Percentiles rank a stretch among this genome's conserved stretches.
phyloP scores from a whole-genome alignment of 1,140 invertebrate species.

The Macrocentrus cingulum region DNA sequence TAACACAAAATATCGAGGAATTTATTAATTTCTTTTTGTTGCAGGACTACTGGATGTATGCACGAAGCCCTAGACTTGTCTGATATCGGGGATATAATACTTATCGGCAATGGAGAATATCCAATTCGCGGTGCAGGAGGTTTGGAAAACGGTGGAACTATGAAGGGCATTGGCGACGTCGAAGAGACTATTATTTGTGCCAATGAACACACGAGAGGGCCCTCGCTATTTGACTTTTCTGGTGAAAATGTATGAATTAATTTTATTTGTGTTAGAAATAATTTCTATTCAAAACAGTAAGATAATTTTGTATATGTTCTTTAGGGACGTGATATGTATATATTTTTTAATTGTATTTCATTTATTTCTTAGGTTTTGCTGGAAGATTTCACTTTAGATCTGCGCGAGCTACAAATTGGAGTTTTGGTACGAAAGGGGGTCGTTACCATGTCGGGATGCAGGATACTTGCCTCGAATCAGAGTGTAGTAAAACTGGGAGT shows the following conservation, averaged over 20 bases:
- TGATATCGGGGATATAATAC: slow-evolving; percentile 50
- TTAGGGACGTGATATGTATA: too few species aligned
- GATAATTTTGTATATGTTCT: too few species aligned
- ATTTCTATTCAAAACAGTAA: too few species aligned
- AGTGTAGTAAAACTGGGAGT: slow-evolving; percentile 49
- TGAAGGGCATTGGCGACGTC: slow-evolving; percentile 49
- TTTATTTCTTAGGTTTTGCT: slow-evolving; percentile 39
- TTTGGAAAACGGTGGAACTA: slow-evolving; percentile 57
- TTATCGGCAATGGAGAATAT: slow-evolving; percentile 56
- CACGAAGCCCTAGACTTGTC: slow-evolving; percentile 56
- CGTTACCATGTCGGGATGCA: slow-evolving; percentile 42
- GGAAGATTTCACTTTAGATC: slow-evolving; percentile 48
- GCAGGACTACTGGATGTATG: slow-evolving; percentile 49
- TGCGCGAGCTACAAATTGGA: slow-evolving; percentile 46
- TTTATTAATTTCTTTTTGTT: slow-evolving; percentile 25
- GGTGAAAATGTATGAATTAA: slow-evolving; percentile 41
- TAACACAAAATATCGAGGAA: neutral
- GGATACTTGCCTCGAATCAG: slow-evolving; percentile 41
- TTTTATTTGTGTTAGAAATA: too few species aligned
- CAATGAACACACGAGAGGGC: slow-evolving; percentile 41
- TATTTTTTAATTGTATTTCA: neutral
- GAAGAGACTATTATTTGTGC: slow-evolving; percentile 40
- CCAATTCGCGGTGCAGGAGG: slow-evolving; percentile 48
- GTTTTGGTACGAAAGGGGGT: slow-evolving; percentile 46
- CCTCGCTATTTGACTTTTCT: slow-evolving; percentile 51